Base-by-base conservation (phyloP, 2,888 invertebrate species). In the Pogonocherus hispidulus region DNA sequence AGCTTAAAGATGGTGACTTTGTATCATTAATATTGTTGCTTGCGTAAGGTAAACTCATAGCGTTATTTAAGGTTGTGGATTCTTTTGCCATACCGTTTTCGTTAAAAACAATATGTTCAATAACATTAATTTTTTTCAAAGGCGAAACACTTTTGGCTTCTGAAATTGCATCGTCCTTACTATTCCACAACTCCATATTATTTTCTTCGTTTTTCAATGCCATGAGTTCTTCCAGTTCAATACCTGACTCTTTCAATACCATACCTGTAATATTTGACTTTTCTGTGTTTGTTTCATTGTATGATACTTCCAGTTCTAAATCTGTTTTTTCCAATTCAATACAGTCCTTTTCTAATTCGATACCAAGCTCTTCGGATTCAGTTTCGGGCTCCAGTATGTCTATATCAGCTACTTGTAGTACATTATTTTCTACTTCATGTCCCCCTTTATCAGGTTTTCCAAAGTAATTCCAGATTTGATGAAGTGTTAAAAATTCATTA, bases 401-500 rank as follows among this genome's bases (percentile, higher is more conserved):
- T 18, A 52, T 52, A 52, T 14, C 52, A 52, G 52, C 16, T 32
- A 6, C 27, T 52, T 52, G 23, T n/a, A n/a, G n/a, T 27, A 20
- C 35, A 8, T 18, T 9, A 35, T 19, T 35, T 56, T 19, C 23
- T 19, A n/a, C 22, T 56, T 35, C 35, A 20, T 44, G 4, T 47
- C 9, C 47, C 11, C 5, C 47, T 8, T 16, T 44, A 22, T 44
- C 57, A 20, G 23, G 41, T 57, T 70, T 63, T 54, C 66, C 49
- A 37, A 70, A 70, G 41, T 63, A 67, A 32, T 49, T 60, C 67
- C 65, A 65, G 19, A 67, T 65, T 57, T 59, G 27, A 55, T 67
- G 62, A 32, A 67, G 64, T 60, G 49, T 56, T 60, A 67, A 60
- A 32, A 70, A 70, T 52, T 66, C 62, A 57, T 63, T 19, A 47